Percentiles rank a stretch among this genome's conserved stretches.
These are phyloP conservation scores for Leucophenga varia DNA, from an alignment of 1,140 invertebrate species.

Conservation along the genomic window DNA sequence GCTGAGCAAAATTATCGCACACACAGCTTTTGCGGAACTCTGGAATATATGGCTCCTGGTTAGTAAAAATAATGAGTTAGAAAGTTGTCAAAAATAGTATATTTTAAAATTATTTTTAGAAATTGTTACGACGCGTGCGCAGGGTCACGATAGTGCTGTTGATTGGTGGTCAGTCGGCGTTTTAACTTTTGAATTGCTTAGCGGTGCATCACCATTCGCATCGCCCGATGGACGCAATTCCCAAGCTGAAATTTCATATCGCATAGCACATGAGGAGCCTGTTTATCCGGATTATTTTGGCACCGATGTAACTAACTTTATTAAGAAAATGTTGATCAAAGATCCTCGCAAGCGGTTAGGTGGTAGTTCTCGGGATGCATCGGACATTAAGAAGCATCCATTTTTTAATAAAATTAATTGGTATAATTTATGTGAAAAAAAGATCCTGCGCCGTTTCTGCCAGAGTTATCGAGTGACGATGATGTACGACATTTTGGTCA, in stretches of 20 bases:
- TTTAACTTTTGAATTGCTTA: slow-evolving; percentile 93
- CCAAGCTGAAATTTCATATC: slow-evolving; percentile 88
- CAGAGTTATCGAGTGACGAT: slow-evolving; percentile 76
- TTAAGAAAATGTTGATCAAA: slow-evolving; percentile 78
- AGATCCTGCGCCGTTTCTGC: slow-evolving; percentile 79
- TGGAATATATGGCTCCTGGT: slow-evolving; percentile 91
- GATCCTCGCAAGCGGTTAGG: slow-evolving; percentile 84
- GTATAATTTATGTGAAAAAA: slow-evolving; percentile 71
- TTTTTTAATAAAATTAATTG: slow-evolving; percentile 84
- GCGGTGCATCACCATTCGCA: slow-evolving; percentile 96
- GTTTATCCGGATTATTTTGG: slow-evolving; percentile 76
- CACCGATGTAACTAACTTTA: slow-evolving; percentile 65
- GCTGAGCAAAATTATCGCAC: slow-evolving; percentile 65
- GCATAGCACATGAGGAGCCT: slow-evolving; percentile 84
- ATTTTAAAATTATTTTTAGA: slow-evolving; percentile 57
- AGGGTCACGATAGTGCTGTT: slow-evolving; percentile 89
- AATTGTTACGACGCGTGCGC: slow-evolving; percentile 77
- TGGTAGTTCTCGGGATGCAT: slow-evolving; percentile 75
- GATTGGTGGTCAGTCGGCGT: slow-evolving; percentile 99
- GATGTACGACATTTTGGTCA: slow-evolving; percentile 96
- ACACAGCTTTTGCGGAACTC: slow-evolving; percentile 97
- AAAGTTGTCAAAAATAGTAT: background rate
- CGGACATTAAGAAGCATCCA: slow-evolving; percentile 81
- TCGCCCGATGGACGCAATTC: slow-evolving; percentile 90
- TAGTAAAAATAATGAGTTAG: background rate